phyloP scores from a whole-genome alignment of 2,888 invertebrate genomes.

The Morpho deidamia region DNA sequence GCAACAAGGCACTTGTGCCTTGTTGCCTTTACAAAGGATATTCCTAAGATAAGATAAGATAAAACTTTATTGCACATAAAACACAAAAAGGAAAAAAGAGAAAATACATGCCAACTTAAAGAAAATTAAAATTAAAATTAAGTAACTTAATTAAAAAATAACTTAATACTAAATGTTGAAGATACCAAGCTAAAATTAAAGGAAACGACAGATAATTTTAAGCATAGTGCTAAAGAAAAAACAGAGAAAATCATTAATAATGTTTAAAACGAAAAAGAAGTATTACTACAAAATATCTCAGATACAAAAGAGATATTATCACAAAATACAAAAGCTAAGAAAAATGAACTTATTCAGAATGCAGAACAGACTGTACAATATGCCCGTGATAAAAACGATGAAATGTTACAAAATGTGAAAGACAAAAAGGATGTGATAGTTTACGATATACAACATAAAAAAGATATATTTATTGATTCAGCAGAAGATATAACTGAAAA shows the following conservation, averaged over 20 bases:
- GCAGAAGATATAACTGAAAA: neutral
- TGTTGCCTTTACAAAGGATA: too few species aligned
- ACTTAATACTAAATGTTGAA: constrained; percentile 16
- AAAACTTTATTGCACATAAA: too few species aligned
- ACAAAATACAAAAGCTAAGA: constrained; percentile 4
- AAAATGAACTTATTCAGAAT: constrained; percentile 24
- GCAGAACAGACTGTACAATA: constrained; percentile 35
- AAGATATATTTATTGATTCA: constrained; percentile 24
- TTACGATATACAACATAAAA: constrained; percentile 29
- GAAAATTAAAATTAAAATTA: too few species aligned
- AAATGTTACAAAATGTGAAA: constrained; percentile 7
- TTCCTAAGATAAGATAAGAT: too few species aligned
- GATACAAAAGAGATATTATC: constrained; percentile 22
- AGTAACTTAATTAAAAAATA: too few species aligned
- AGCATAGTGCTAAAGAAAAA: constrained; percentile 33
- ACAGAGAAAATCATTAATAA: constrained; percentile 32
- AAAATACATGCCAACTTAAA: too few species aligned
- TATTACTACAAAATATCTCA: constrained; percentile 27
- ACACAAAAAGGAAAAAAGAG: too few species aligned
- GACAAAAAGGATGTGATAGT: constrained; percentile 22
- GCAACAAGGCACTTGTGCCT: too few species aligned
- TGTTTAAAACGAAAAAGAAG: constrained; percentile 25
- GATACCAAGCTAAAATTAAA: constrained; percentile 9
- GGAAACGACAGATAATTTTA: constrained; percentile 25
- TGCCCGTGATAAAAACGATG: constrained; percentile 12